Percentiles rank a stretch among this genome's conserved stretches.
Evolutionary conservation across 2,888 invertebrate genomes (phyloP).

Genomic region (Esperia sulphurella): DNA sequence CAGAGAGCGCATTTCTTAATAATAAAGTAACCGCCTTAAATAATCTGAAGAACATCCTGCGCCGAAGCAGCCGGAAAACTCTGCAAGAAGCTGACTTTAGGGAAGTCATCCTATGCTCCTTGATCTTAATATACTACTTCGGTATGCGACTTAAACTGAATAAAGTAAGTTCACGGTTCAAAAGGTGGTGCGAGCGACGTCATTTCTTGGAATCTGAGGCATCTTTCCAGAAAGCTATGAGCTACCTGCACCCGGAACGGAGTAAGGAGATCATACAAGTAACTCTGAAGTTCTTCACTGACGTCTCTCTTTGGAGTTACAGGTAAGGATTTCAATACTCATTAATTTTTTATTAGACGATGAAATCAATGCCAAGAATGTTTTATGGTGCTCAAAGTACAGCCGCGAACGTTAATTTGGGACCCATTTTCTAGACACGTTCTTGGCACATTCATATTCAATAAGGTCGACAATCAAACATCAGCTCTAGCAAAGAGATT

Average conservation of each 20-base stretch:
- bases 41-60: slow-evolving; percentile 34
- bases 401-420: no score
- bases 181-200: slow-evolving; percentile 34
- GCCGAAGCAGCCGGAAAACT: slow-evolving; percentile 18
- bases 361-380: no score
- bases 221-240: slow-evolving; percentile 45
- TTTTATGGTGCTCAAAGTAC: no score
- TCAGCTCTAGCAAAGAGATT: no score
- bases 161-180: slow-evolving; percentile 27
- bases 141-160: slow-evolving; percentile 52
- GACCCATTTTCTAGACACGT: no score
- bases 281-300: slow-evolving; percentile 43
- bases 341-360: no score
- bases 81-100: slow-evolving; percentile 40
- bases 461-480: no score
- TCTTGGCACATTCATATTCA: no score
- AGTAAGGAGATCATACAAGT: slow-evolving; percentile 42
- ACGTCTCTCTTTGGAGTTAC: slow-evolving; percentile 37
- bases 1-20: slow-evolving; percentile 28
- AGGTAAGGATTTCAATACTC: no score
- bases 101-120: slow-evolving; percentile 40
- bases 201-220: slow-evolving; percentile 42
- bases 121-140: slow-evolving; percentile 49
- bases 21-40: slow-evolving; percentile 37
- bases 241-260: slow-evolving; percentile 43